Evolutionary conservation across 2,113 vertebrate species (phyloP).

Genomic region (Acanthisitta chloris): DNA sequence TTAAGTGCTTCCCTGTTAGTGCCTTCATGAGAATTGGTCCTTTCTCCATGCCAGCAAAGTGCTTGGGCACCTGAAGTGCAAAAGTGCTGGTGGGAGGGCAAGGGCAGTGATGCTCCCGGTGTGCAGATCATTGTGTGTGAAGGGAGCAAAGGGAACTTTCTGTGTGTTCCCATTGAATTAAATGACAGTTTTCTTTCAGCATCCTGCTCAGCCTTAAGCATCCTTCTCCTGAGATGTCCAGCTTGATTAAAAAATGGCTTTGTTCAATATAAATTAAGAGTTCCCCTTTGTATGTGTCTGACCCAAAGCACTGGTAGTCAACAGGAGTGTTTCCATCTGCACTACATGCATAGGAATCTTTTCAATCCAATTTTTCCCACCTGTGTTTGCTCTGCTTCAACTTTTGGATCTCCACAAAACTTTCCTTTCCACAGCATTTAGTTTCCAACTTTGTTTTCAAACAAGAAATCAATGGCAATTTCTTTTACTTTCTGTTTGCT

Average conservation of each 20-base stretch:
- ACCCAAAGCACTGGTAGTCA: neutral
- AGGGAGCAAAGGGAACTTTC: neutral
- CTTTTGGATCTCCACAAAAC: neutral
- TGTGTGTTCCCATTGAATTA: accelerated
- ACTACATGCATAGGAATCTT: accelerated
- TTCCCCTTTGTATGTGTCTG: neutral
- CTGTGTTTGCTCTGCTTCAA: neutral
- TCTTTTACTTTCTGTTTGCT: neutral
- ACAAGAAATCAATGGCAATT: neutral
- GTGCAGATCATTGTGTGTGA: neutral
- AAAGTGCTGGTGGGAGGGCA: neutral
- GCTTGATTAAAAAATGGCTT: neutral
- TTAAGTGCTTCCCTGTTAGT: accelerated
- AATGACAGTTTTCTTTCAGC: neutral
- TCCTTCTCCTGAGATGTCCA: neutral
- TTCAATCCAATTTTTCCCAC: accelerated
- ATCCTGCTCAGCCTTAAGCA: neutral
- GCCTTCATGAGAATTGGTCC: accelerated
- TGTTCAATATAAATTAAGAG: neutral
- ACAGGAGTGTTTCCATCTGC: neutral
- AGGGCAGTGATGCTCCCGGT: accelerated
- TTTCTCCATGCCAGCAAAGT: neutral
- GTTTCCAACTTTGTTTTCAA: neutral
- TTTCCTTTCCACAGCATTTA: neutral
- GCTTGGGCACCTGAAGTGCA: neutral